These are phyloP conservation scores for Leptothorax acervorum DNA, from an alignment of 2,888 invertebrate species.

Conservation along the genomic window DNA sequence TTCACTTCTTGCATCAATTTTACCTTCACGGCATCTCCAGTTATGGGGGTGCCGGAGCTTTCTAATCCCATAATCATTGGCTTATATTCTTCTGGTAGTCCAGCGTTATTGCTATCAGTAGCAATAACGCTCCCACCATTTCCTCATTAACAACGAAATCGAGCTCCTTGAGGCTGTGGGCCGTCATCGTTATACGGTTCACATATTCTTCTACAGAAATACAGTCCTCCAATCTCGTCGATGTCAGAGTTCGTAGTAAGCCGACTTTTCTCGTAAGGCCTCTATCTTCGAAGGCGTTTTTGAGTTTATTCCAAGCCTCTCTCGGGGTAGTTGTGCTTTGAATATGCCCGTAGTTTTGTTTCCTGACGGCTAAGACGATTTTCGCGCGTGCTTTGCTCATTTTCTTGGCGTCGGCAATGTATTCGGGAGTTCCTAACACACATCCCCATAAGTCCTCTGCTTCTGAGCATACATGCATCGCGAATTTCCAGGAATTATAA, in stretches of 20 bases:
- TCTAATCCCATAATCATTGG: neutral
- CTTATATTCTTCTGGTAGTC: neutral
- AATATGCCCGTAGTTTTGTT: neutral
- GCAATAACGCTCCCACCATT: neutral
- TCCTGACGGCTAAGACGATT: neutral
- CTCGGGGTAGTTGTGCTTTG: neutral
- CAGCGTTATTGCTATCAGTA: too few species aligned
- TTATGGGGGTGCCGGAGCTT: neutral
- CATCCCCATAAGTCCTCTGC: neutral
- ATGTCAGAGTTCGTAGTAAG: neutral
- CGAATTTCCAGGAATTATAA: too few species aligned
- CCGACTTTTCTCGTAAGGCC: neutral
- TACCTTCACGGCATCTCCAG: neutral
- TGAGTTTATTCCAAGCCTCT: neutral
- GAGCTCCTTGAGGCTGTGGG: neutral
- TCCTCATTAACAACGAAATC: neutral
- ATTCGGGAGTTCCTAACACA: neutral
- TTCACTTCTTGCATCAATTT: neutral
- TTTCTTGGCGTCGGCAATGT: neutral
- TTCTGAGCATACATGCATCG: neutral
- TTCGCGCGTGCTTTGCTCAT: neutral
- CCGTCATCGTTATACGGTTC: neutral
- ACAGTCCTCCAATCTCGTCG: neutral
- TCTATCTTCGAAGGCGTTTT: neutral
- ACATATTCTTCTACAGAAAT: neutral